phyloP scores from a whole-genome alignment of 92 coral and sea anemone genomes.

The Parazoanthus darwini region DNA sequence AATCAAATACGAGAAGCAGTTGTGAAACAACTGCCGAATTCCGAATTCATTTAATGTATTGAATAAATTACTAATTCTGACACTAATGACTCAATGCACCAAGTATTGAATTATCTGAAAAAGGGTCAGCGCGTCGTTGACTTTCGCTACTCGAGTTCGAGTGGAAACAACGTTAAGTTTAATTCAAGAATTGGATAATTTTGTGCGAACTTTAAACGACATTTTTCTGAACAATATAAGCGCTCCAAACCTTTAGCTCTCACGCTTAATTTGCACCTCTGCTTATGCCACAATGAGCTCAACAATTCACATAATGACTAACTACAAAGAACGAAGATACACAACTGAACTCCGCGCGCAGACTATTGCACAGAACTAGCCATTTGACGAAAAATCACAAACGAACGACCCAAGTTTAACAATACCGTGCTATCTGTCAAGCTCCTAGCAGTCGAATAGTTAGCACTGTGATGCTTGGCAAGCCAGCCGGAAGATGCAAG shows the following conservation, averaged over 20 bases:
- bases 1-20: too few species aligned
- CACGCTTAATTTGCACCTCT: slow-evolving; percentile 37
- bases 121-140: neutral
- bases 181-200: neutral
- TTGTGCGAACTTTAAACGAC: neutral
- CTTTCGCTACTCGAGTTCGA: neutral
- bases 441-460: slow-evolving; percentile 50
- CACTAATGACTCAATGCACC: neutral
- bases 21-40: too few species aligned
- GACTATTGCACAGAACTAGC: slow-evolving; percentile 9
- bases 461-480: slow-evolving; percentile 47
- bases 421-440: slow-evolving; percentile 46
- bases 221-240: neutral
- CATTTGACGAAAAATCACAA: slow-evolving; percentile 19
- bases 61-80: slow-evolving; percentile 13
- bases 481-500: slow-evolving; percentile 74
- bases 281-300: slow-evolving; percentile 15
- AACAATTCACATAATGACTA: neutral
- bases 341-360: slow-evolving; percentile 16
- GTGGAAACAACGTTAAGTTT: neutral
- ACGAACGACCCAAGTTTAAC: slow-evolving; percentile 37
- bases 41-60: neutral
- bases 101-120: neutral
- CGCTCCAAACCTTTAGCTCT: slow-evolving; percentile 14
- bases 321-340: slow-evolving; percentile 16